Evolutionary conservation across 2,888 invertebrate species (phyloP), one percentile per base, ranked within the genome.

Genomic region (Luperina nickerlii): DNA sequence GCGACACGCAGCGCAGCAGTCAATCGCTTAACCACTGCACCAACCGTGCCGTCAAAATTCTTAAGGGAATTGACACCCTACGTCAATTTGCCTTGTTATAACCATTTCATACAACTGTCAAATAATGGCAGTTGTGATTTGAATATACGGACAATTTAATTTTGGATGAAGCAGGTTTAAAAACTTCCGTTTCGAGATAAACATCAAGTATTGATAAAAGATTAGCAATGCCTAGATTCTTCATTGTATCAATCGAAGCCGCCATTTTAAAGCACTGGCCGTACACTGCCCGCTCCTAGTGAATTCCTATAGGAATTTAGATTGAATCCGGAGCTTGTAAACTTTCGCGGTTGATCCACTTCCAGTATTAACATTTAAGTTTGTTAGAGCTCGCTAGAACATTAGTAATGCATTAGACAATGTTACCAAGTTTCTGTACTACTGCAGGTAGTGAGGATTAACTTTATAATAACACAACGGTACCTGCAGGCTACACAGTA

Each of bases 401-500:
- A 78, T 75, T 78, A 75, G 74, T 78, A 74, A 74, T 84, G 71
- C 67, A 81, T 84, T 81, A 85, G 69, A 63, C 69, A 63, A 70
- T 70, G 69, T 73, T 73, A n/a, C 20, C 73, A 42, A 72, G 68
- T 81, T 84, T 66, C 27, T 69, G 51, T 66, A 57, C 57, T 63
- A 27, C 7, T 63, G 15, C 42, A 32, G 32, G 15, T 38, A 38
- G n/a, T 45, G 2, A 4, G 51, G 18, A 48, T 27, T 24, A 38
- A 67, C 48, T 45, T 20, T 15, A 5, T 54, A 18, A 27, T 1
- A 67, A n/a, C n/a, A 67, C n/a, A 67, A 51, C 15, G 4, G n/a
- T 20, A 42, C 9, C 20, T 65, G 8, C 32, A 32, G 32, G 32
- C 32, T 32, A 1, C 24, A 54, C 27, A 51, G 5, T 8, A 24